Evolutionary conservation across 2,113 vertebrate species (phyloP).

Genomic region (Varanus komodoensis): DNA sequence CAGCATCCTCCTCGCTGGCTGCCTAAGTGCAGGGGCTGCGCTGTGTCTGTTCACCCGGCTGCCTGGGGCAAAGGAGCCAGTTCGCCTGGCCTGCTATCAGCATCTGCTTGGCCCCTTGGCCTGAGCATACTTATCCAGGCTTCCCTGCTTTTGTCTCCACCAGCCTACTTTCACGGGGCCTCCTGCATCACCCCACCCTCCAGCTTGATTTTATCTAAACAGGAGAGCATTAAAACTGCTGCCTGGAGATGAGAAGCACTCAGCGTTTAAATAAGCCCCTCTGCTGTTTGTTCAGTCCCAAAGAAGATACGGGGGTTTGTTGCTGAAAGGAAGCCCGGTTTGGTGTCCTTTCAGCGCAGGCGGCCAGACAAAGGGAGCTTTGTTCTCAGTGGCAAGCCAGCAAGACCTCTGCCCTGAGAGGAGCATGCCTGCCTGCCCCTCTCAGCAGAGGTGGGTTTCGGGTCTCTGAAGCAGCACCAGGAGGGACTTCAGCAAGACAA

Average conservation of each 20-base stretch:
- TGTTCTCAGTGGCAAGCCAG: not conserved
- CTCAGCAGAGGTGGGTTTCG: not conserved
- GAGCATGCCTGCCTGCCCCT: not conserved
- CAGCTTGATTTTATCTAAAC: not conserved
- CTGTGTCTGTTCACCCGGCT: not conserved
- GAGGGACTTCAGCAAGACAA: slow-evolving; percentile 8
- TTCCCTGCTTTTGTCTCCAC: not conserved
- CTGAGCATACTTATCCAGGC: not conserved
- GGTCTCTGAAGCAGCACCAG: not conserved
- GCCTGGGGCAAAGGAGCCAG: not conserved
- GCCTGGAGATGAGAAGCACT: not conserved
- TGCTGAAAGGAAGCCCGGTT: not conserved
- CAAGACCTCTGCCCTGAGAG: not conserved
- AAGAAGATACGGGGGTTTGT: not conserved
- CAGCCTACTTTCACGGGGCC: not conserved
- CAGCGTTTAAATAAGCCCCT: no score
- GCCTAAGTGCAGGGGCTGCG: not conserved
- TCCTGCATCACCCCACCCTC: no score
- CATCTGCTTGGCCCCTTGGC: not conserved
- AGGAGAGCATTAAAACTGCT: no score
- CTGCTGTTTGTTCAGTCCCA: not conserved
- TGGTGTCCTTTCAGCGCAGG: not conserved
- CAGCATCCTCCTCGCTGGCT: no score
- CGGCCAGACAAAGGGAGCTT: not conserved
- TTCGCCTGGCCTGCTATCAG: not conserved